A percentile compares a stretch with the other conserved stretches of the same genome.
Conservation (phyloP, 2,888 invertebrate species). For the Taphrorychus bicolor region DNA sequence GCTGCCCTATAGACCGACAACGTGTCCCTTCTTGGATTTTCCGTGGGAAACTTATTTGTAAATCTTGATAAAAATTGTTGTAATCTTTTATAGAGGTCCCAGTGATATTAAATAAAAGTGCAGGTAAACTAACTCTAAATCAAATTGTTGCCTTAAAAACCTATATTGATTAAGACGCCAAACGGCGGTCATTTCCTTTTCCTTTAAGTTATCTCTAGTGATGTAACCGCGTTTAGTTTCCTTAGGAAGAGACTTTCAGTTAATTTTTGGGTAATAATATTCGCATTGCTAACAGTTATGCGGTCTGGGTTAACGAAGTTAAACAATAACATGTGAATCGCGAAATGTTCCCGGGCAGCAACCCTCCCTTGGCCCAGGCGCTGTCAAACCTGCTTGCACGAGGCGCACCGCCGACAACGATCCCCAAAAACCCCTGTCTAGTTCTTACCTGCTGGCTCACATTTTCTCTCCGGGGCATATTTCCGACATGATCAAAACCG, state of each 20-base stretch:
- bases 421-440: neutral
- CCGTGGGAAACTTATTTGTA: too few species aligned
- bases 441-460: constrained; percentile 50
- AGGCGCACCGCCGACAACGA: neutral
- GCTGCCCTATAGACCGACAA: too few species aligned
- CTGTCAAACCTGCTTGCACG: constrained; percentile 33
- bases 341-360: constrained; percentile 31
- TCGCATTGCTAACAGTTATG: neutral
- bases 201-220: neutral
- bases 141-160: constrained; percentile 10
- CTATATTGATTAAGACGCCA: constrained; percentile 31
- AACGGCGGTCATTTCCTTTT: constrained; percentile 18
- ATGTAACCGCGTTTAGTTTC: too few species aligned
- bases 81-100: too few species aligned
- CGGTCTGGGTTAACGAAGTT: constrained; percentile 12
- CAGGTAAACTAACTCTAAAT: neutral
- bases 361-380: constrained; percentile 39
- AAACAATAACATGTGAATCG: constrained; percentile 13
- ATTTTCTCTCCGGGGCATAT: constrained; percentile 52
- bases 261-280: neutral
- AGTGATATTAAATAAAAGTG: too few species aligned
- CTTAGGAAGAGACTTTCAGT: too few species aligned
- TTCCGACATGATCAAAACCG: constrained; percentile 50
- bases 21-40: too few species aligned
- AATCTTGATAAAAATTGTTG: too few species aligned